Percentiles rank a stretch among this genome's conserved stretches.
Evolutionary conservation across 2,797 vertebrate species (phyloP).

Genomic region (Numenius phaeopus): DNA sequence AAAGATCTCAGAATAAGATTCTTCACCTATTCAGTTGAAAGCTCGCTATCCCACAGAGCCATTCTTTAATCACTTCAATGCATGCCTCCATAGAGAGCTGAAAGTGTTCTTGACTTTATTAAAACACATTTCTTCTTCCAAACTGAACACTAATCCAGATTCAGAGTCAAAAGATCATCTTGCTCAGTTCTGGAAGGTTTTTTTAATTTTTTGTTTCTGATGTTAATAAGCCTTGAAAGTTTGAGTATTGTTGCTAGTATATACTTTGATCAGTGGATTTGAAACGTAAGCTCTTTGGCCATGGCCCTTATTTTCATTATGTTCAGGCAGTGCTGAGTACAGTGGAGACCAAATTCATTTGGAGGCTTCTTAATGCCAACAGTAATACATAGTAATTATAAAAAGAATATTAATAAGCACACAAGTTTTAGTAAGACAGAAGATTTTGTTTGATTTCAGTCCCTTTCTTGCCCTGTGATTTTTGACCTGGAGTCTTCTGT

Average conservation of each 20-base stretch:
- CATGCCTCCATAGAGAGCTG: slow-evolving; percentile 4
- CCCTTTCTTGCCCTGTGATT: background rate
- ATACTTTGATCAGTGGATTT: slow-evolving; percentile 42
- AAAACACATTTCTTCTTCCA: slow-evolving; percentile 8
- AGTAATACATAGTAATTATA: background rate
- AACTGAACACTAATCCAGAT: slow-evolving; percentile 52
- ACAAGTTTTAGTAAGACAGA: background rate
- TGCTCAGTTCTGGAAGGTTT: background rate
- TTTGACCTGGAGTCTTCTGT: background rate
- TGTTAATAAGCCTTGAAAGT: slow-evolving; percentile 45
- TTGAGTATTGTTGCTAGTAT: background rate
- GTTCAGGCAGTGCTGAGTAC: background rate
- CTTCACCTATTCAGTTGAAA: slow-evolving; percentile 52
- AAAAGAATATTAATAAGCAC: slow-evolving; percentile 2
- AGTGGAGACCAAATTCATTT: background rate
- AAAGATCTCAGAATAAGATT: slow-evolving; percentile 52
- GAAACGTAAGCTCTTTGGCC: background rate
- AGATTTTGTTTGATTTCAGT: background rate
- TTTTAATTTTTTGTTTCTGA: slow-evolving; percentile 34
- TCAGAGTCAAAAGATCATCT: slow-evolving; percentile 56
- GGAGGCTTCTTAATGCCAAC: background rate
- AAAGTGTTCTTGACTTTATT: slow-evolving; percentile 51
- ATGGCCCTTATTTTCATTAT: background rate
- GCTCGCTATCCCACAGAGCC: slow-evolving; percentile 49
- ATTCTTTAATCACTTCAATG: slow-evolving; percentile 64